Percentiles rank a stretch among this genome's conserved stretches.
Conservation (phyloP, 2,888 invertebrate genomes). For the Chesias legatella region DNA sequence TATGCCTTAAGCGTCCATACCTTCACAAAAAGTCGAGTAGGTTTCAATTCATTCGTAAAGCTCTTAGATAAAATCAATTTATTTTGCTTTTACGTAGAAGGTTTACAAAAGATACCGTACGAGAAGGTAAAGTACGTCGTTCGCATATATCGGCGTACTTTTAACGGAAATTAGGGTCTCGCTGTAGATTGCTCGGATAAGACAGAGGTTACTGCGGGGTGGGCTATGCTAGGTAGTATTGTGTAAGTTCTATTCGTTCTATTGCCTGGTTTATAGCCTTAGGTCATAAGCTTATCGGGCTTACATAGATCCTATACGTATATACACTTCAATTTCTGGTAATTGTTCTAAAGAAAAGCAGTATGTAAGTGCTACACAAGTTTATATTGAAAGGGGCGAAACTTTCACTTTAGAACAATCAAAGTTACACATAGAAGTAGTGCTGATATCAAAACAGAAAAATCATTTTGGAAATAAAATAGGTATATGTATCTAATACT, state of each 20-base stretch:
- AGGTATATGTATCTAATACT: no score
- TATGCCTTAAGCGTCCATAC: no score
- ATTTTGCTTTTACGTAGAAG: slow-evolving; percentile 15
- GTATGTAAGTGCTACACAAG: no score
- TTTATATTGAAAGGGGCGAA: no score
- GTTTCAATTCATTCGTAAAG: slow-evolving; percentile 1
- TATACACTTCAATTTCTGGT: no score
- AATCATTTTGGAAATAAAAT: no score
- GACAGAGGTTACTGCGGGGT: slow-evolving; percentile 31
- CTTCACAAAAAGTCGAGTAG: background rate
- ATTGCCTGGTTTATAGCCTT: background rate
- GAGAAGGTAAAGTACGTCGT: slow-evolving; percentile 13
- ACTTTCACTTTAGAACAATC: no score
- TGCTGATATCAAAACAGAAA: no score
- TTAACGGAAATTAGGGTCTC: slow-evolving; percentile 50
- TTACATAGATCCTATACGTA: no score
- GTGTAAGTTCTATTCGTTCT: background rate
- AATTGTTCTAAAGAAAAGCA: no score
- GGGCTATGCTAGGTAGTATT: slow-evolving; percentile 11
- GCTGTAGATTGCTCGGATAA: slow-evolving; percentile 53
- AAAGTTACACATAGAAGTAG: no score
- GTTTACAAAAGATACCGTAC: slow-evolving; percentile 27
- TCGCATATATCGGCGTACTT: slow-evolving; percentile 32
- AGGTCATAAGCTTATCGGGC: no score
- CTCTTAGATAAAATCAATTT: slow-evolving; percentile 13